These are phyloP conservation scores for Cotesia chilonis DNA, from an alignment of 1,140 invertebrate species.

Conservation along the genomic window DNA sequence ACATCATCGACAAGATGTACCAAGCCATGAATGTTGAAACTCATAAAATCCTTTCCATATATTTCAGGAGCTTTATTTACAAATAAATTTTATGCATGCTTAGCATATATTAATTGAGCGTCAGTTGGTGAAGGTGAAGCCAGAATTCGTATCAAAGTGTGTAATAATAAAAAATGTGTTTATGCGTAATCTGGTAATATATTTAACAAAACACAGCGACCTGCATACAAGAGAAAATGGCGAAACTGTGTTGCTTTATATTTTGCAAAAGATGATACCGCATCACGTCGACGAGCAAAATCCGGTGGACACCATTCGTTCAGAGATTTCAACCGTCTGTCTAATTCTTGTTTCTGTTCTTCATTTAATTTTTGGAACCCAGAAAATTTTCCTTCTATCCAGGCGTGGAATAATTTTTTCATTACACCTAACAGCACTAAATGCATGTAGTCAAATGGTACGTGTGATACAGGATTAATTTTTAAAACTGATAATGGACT, in stretches of 20 bases:
- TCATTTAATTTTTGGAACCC: constrained; percentile 18
- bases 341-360: constrained; percentile 21
- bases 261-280: constrained; percentile 14
- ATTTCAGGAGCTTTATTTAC: constrained; percentile 25
- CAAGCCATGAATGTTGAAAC: constrained; percentile 32
- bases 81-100: constrained; percentile 24
- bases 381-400: constrained; percentile 32
- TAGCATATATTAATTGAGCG: constrained; percentile 9
- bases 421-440: constrained; percentile 29
- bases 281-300: constrained; percentile 30
- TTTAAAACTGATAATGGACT: constrained; percentile 25
- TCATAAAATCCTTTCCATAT: constrained; percentile 30
- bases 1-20: constrained; percentile 30
- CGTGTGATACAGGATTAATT: constrained; percentile 27
- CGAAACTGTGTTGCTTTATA: constrained; percentile 38
- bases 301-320: constrained; percentile 27
- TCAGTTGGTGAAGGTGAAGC: neutral
- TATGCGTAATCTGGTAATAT: constrained; percentile 24
- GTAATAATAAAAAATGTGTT: constrained; percentile 33
- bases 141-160: constrained; percentile 29
- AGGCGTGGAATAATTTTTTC: constrained; percentile 33
- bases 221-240: constrained; percentile 36
- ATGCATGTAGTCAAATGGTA: constrained; percentile 40
- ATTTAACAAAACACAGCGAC: constrained; percentile 18
- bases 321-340: constrained; percentile 13